phyloP scores from a whole-genome alignment of 2,113 vertebrate genomes.

The Ramphastos sulfuratus region DNA sequence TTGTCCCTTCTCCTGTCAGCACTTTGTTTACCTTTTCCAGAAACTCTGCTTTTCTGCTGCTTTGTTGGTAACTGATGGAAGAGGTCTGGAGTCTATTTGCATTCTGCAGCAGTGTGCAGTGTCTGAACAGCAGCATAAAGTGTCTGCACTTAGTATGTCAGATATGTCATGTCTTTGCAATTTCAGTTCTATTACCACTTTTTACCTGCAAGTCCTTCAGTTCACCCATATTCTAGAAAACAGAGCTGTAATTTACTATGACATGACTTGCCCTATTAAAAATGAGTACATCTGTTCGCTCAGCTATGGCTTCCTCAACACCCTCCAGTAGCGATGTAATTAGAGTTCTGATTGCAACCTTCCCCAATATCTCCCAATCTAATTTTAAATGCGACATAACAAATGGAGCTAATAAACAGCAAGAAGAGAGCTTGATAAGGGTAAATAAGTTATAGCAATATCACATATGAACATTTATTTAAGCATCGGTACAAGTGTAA shows the following conservation, averaged over 20 bases:
- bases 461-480: background rate
- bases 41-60: background rate
- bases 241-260: conserved; percentile 25
- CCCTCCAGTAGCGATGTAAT: conserved; percentile 48
- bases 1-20: background rate
- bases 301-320: conserved; percentile 35
- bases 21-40: conserved; percentile 4
- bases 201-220: conserved; percentile 29
- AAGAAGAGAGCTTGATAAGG: conserved; percentile 1
- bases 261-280: conserved; percentile 37
- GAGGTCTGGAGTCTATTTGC: background rate
- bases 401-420: conserved; percentile 49
- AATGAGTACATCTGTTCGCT: conserved; percentile 48
- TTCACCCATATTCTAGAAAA: conserved; percentile 3
- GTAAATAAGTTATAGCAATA: conserved; percentile 5
- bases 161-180: conserved; percentile 12
- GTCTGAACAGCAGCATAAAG: conserved; percentile 27
- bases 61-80: background rate
- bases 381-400: conserved; percentile 45
- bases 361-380: conserved; percentile 47
- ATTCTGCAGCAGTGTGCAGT: conserved; percentile 21
- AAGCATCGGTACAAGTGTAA: background rate
- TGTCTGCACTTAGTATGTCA: conserved; percentile 19
- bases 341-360: conserved; percentile 54
- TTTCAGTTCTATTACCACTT: conserved; percentile 27